phyloP scores from a whole-genome alignment of 2,888 invertebrate genomes.

The Tineola bisselliella region DNA sequence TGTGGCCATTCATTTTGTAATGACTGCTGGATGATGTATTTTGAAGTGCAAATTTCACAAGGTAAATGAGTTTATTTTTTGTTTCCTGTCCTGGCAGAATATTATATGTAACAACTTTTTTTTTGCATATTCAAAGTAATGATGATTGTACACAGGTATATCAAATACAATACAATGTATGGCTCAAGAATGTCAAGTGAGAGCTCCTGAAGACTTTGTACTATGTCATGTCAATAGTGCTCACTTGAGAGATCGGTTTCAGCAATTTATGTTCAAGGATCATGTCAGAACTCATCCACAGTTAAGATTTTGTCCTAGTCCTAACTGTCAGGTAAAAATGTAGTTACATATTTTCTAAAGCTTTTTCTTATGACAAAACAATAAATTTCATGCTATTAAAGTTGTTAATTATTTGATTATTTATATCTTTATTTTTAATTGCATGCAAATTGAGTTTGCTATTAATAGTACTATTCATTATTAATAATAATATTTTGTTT shows the following conservation, averaged over 20 bases:
- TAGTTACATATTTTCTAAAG: too few relatives aligned
- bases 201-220: slow-evolving; percentile 97
- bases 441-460: not conserved
- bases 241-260: slow-evolving; percentile 88
- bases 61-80: slow-evolving; percentile 54
- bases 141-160: slow-evolving; percentile 60
- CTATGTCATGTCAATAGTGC: slow-evolving; percentile 85
- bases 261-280: slow-evolving; percentile 95
- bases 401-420: too few relatives aligned
- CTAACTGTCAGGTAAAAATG: slow-evolving; percentile 82
- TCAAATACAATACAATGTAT: slow-evolving; percentile 94
- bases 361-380: too few relatives aligned
- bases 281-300: slow-evolving; percentile 94
- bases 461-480: not conserved
- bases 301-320: slow-evolving; percentile 93
- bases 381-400: too few relatives aligned
- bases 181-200: slow-evolving; percentile 92
- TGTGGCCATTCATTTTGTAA: slow-evolving; percentile 96
- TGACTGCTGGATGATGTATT: slow-evolving; percentile 96
- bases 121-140: too few relatives aligned
- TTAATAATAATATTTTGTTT: slow-evolving; percentile 1
- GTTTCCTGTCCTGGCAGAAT: too few relatives aligned
- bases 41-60: slow-evolving; percentile 94
- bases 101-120: not conserved
- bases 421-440: too few relatives aligned